Percentiles rank a stretch among this genome's conserved stretches.
phyloP scores from a whole-genome alignment of 2,113 vertebrate species.

The Neolamprologus devosi region DNA sequence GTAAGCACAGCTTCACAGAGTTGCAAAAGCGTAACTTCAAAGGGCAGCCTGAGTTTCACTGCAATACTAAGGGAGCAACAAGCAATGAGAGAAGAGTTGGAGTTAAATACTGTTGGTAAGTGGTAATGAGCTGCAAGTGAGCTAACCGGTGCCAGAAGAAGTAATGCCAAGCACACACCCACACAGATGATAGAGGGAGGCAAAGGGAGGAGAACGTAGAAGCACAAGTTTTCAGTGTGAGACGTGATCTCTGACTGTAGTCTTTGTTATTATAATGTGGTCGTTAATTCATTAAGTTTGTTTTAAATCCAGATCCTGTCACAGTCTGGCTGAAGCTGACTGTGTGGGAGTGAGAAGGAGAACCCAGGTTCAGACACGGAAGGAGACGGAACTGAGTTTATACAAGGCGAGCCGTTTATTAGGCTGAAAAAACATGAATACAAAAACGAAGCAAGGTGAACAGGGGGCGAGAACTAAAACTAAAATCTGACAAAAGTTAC shows the following conservation, averaged over 20 bases:
- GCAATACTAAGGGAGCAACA: not conserved
- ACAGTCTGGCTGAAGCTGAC: not conserved
- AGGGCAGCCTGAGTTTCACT: not conserved
- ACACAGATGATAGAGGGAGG: not conserved
- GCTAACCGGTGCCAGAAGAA: fast-evolving
- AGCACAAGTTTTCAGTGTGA: not conserved
- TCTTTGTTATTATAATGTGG: not conserved
- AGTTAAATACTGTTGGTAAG: not conserved
- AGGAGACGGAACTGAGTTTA: not conserved
- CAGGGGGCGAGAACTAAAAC: fast-evolving
- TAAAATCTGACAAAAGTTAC: not conserved
- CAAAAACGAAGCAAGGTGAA: not conserved
- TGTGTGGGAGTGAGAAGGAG: not conserved
- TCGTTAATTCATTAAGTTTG: not conserved
- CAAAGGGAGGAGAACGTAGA: not conserved
- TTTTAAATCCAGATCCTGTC: not conserved
- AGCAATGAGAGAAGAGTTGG: not conserved
- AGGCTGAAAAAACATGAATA: not conserved
- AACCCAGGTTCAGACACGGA: not conserved
- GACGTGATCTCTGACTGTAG: not conserved
- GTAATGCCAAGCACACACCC: not conserved
- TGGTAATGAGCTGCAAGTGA: not conserved
- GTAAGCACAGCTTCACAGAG: not conserved
- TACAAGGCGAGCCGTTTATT: not conserved
- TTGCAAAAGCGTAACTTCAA: not conserved